phyloP scores from a whole-genome alignment of 2,113 vertebrate species.

The Rhabdomys dilectus region DNA sequence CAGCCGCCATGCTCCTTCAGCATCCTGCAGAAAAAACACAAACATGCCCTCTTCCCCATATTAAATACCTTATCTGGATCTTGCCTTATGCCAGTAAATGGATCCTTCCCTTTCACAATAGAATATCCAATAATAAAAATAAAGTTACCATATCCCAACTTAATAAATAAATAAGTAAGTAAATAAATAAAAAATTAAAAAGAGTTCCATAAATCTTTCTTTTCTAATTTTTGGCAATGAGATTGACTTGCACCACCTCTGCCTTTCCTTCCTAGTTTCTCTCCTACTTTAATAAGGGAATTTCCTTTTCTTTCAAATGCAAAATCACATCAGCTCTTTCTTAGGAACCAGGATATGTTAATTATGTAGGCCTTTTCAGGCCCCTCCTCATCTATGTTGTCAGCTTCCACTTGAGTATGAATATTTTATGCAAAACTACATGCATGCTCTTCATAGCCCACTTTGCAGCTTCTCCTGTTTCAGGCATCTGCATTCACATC shows the following conservation, averaged over 20 bases:
- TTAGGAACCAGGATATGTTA: not conserved
- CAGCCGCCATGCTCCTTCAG: too few species aligned
- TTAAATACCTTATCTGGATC: too few species aligned
- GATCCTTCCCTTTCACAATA: too few species aligned
- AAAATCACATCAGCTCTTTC: not conserved
- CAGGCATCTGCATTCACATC: not conserved
- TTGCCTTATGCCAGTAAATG: too few species aligned
- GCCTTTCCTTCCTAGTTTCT: not conserved
- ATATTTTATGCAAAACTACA: not conserved
- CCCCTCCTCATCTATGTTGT: not conserved
- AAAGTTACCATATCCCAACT: too few species aligned
- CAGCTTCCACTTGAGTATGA: not conserved
- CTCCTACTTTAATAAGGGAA: not conserved
- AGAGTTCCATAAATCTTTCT: not conserved
- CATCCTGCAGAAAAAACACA: too few species aligned
- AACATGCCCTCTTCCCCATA: too few species aligned
- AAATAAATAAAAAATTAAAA: not conserved
- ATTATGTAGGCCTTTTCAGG: not conserved
- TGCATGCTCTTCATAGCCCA: not conserved
- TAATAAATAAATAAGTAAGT: too few species aligned
- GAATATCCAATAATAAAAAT: too few species aligned
- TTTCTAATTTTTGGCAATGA: not conserved
- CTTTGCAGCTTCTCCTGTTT: not conserved
- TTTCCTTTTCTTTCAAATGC: not conserved
- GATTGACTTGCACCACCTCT: fast-evolving